Percentiles rank a stretch among this genome's conserved stretches.
Evolutionary conservation across 2,113 vertebrate species (phyloP).

Genomic region (Mionectes macconnelli): DNA sequence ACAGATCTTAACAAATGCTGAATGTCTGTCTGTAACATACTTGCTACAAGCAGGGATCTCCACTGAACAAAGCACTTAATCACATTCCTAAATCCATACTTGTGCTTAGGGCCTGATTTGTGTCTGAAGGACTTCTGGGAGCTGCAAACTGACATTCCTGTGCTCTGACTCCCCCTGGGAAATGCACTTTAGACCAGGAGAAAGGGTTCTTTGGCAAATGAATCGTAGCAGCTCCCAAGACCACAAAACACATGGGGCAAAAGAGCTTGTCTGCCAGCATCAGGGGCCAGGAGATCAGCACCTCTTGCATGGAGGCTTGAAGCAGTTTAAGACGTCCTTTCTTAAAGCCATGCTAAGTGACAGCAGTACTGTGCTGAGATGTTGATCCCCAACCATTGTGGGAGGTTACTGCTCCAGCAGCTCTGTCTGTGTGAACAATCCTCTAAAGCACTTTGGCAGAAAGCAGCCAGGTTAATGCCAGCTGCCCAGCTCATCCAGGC

Average conservation of each 20-base stretch:
- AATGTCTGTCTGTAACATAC: not conserved
- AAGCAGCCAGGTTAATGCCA: not conserved
- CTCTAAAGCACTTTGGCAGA: not conserved
- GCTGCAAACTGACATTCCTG: not conserved
- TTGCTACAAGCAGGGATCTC: not conserved
- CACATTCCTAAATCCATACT: not conserved
- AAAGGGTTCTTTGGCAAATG: not conserved
- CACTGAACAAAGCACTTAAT: not conserved
- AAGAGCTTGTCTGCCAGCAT: not conserved
- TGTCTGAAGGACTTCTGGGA: not conserved
- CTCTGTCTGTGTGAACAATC: not conserved
- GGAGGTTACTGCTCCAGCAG: not conserved
- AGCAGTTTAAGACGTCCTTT: not conserved
- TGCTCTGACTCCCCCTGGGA: not conserved
- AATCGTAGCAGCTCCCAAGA: not conserved
- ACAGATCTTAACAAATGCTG: not conserved
- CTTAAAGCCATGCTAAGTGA: not conserved
- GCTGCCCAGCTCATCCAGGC: not conserved
- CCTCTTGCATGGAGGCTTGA: not conserved
- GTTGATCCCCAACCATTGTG: not conserved
- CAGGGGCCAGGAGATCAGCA: not conserved
- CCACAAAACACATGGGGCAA: not conserved
- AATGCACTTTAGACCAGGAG: not conserved
- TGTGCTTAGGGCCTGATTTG: not conserved
- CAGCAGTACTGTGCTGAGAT: not conserved